A percentile compares a stretch with the other conserved stretches of the same genome.
Evolutionary conservation across 2,888 invertebrate species (phyloP).

Genomic region (Lucinisca nassula): DNA sequence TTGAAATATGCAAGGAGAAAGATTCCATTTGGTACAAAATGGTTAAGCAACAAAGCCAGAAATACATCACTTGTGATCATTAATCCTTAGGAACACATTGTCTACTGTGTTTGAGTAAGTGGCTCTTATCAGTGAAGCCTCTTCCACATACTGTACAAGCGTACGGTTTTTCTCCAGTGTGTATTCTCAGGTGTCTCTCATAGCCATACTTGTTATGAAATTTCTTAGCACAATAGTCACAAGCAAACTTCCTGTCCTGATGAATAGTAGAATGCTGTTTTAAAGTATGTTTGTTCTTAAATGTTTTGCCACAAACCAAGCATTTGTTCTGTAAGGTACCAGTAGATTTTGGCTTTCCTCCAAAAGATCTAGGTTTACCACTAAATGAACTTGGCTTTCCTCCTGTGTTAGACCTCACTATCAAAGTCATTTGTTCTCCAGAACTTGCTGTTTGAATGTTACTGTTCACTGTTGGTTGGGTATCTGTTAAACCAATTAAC

Average conservation of each 20-base stretch:
- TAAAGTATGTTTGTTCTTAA: conserved; percentile 64
- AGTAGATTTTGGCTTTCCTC: conserved; percentile 9
- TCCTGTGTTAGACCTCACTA: neutral
- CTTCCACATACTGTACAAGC: conserved; percentile 65
- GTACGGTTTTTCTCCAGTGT: conserved; percentile 70
- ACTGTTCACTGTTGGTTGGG: neutral
- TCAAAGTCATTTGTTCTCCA: neutral
- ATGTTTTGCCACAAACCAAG: conserved; percentile 61
- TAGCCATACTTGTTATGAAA: conserved; percentile 69
- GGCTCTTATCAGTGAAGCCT: conserved; percentile 65
- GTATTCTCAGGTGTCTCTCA: conserved; percentile 66
- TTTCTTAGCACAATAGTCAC: conserved; percentile 69
- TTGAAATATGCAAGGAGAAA: too few relatives aligned
- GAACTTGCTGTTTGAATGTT: neutral
- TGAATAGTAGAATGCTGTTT: conserved; percentile 66
- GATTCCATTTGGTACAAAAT: too few relatives aligned
- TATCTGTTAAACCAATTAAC: neutral
- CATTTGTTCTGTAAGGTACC: conserved; percentile 52
- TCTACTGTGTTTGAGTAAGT: conserved; percentile 62
- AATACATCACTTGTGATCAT: too few relatives aligned
- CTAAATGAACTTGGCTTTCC: neutral
- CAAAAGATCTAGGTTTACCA: neutral
- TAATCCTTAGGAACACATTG: conserved; percentile 21
- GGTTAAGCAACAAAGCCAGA: too few relatives aligned
- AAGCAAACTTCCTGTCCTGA: conserved; percentile 64